These are phyloP conservation scores for Gadopsis marmoratus DNA, from an alignment of 2,797 vertebrate species.

Conservation along the genomic window DNA sequence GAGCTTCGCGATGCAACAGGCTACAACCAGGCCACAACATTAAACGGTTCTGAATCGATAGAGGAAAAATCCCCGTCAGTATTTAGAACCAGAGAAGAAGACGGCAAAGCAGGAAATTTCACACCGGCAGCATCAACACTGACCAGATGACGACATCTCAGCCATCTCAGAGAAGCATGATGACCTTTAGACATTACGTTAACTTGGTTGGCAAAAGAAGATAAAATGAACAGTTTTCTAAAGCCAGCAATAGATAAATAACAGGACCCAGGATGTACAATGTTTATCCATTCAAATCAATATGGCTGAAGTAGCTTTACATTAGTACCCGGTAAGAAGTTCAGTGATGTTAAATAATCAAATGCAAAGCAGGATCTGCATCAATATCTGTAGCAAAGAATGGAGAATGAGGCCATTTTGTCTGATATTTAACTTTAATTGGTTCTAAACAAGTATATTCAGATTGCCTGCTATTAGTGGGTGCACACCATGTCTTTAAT, in stretches of 20 bases:
- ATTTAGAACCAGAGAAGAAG: background rate
- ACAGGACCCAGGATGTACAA: background rate
- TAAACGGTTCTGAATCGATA: background rate
- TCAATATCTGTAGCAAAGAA: constrained; percentile 21
- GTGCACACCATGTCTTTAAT: background rate
- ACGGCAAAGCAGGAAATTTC: background rate
- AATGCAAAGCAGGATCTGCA: constrained; percentile 8
- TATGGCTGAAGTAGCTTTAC: background rate
- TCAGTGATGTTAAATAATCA: background rate
- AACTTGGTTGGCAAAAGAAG: background rate
- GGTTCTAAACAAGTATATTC: background rate
- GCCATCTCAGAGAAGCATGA: background rate
- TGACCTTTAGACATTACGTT: background rate
- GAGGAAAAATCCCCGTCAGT: background rate
- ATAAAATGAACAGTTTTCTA: background rate
- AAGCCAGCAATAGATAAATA: background rate
- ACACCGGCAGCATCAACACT: background rate
- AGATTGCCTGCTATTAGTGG: constrained; percentile 4
- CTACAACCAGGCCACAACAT: background rate
- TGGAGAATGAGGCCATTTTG: background rate
- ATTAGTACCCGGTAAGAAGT: background rate
- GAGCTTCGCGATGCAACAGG: constrained; percentile 18
- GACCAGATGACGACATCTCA: background rate
- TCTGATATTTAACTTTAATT: constrained; percentile 12
- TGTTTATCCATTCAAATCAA: constrained; percentile 16